Conservation (phyloP, 2,113 vertebrate species). For the Mobula birostris region DNA sequence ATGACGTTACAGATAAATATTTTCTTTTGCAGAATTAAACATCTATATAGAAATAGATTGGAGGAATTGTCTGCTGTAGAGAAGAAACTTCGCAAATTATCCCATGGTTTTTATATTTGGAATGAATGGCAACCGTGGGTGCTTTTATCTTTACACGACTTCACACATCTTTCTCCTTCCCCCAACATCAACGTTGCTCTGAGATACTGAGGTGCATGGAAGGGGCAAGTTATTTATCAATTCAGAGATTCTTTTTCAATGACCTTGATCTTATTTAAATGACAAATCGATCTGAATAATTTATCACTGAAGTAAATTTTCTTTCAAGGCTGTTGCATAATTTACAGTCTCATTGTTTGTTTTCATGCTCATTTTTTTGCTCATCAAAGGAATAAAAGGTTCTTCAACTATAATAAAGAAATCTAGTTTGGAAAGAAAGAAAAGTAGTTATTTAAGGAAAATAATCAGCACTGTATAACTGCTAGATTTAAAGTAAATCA, state of each 20-base stretch:
- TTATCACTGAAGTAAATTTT: constrained; percentile 22
- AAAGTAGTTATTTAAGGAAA: not conserved
- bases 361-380: not conserved
- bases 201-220: not conserved
- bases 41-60: not conserved
- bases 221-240: not conserved
- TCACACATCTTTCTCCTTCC: not conserved
- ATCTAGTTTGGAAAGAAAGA: not conserved
- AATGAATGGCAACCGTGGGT: not conserved
- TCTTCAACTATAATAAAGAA: not conserved
- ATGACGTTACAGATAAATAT: not conserved
- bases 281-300: constrained; percentile 12
- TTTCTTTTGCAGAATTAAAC: not conserved
- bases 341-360: not conserved
- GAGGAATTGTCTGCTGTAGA: too few relatives aligned
- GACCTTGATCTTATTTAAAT: constrained; percentile 3
- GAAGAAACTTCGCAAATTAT: not conserved
- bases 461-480: not conserved
- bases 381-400: not conserved
- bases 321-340: constrained; percentile 27
- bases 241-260: not conserved
- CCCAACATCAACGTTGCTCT: not conserved
- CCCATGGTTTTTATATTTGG: not conserved
- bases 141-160: not conserved
- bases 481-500: not conserved